Conservation (phyloP, 1,140 invertebrate species). For the Sycobia sp. region DNA sequence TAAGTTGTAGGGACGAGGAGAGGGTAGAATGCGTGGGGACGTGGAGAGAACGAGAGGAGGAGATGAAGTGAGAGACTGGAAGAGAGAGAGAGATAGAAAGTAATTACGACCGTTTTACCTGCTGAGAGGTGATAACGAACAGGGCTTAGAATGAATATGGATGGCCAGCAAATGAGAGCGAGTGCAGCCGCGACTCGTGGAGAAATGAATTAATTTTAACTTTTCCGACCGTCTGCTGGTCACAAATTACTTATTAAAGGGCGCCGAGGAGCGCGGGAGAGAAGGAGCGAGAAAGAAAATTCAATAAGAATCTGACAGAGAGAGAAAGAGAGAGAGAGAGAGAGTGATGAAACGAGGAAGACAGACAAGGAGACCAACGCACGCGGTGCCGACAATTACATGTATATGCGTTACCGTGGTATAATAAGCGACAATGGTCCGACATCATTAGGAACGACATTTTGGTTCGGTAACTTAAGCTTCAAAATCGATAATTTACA, state of each 20-base stretch:
- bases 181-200: constrained; percentile 4
- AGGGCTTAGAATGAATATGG: constrained; percentile 33
- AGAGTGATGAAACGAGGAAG: too few relatives aligned
- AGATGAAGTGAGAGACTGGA: neutral
- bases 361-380: too few relatives aligned
- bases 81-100: neutral
- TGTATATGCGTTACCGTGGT: too few relatives aligned
- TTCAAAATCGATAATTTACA: too few relatives aligned
- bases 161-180: constrained; percentile 27
- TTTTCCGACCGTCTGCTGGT: constrained; percentile 20
- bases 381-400: neutral
- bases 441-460: too few relatives aligned
- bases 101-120: constrained; percentile 16
- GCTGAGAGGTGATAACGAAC: constrained; percentile 22
- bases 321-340: too few relatives aligned
- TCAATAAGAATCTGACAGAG: too few relatives aligned
- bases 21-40: too few relatives aligned
- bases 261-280: neutral
- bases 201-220: constrained; percentile 38
- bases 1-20: too few relatives aligned
- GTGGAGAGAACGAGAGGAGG: too few relatives aligned
- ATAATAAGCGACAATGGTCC: too few relatives aligned
- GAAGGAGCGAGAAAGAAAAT: neutral
- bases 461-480: too few relatives aligned
- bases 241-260: constrained; percentile 26